Percentiles rank a stretch among this genome's conserved stretches.
These are phyloP conservation scores for Nannospalax galili DNA, from an alignment of 2,113 vertebrate genomes.

Conservation along the genomic window DNA sequence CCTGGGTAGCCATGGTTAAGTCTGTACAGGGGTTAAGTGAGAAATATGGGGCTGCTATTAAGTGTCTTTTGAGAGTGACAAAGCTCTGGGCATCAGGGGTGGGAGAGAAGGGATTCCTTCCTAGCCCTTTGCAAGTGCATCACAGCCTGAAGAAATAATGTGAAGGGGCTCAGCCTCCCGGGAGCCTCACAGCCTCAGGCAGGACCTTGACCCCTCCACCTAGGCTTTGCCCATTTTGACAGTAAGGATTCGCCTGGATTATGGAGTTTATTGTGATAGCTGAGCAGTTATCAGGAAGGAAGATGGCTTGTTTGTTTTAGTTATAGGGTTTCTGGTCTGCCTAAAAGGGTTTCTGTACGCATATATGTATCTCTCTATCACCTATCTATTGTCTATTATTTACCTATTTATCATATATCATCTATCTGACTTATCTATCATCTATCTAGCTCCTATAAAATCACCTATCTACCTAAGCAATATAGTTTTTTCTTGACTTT, in stretches of 20 bases:
- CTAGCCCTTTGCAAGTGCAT: not conserved
- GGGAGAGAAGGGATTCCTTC: not conserved
- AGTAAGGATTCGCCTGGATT: not conserved
- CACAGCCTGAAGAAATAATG: not conserved
- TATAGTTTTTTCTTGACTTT: not conserved
- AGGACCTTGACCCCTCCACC: not conserved
- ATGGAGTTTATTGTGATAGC: not conserved
- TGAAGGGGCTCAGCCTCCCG: not conserved
- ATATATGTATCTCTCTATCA: not conserved
- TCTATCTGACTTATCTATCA: not conserved
- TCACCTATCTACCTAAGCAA: not conserved
- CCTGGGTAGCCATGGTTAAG: conserved; percentile 27
- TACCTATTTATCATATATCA: not conserved
- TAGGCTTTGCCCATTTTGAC: not conserved
- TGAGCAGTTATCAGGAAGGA: not conserved
- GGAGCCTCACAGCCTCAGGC: not conserved
- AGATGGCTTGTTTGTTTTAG: not conserved
- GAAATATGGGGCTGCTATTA: conserved; percentile 32
- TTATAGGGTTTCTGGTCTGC: not conserved
- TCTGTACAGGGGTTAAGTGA: conserved; percentile 70
- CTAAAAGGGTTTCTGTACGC: not conserved
- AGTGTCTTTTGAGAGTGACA: conserved; percentile 56
- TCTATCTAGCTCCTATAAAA: not conserved
- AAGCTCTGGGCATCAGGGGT: not conserved
- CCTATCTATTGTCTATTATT: not conserved